A percentile compares a stretch with the other conserved stretches of the same genome.
Conservation (phyloP, 2,113 vertebrate genomes). For the Macroglossus sobrinus region DNA sequence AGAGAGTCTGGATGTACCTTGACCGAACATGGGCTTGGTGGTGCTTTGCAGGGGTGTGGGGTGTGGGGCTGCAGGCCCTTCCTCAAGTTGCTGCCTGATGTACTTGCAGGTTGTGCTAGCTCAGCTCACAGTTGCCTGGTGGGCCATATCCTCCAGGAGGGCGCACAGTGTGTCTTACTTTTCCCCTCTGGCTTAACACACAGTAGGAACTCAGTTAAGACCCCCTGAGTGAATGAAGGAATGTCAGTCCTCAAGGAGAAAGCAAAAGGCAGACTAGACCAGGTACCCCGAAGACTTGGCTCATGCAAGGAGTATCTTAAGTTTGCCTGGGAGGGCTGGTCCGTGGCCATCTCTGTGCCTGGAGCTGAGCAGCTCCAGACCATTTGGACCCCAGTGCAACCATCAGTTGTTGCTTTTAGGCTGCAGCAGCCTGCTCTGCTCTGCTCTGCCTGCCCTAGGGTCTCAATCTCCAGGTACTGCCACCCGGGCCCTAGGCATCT, state of each 20-base stretch:
- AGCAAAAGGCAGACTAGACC: not conserved
- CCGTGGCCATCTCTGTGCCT: too few relatives aligned
- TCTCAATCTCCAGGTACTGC: not conserved
- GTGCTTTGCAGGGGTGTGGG: rapidly evolving
- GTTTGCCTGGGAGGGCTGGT: not conserved
- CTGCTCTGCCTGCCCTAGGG: too few relatives aligned
- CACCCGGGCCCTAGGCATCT: not conserved
- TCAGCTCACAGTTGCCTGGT: not conserved
- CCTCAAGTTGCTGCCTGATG: not conserved
- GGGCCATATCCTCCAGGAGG: not conserved
- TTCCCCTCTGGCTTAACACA: not conserved
- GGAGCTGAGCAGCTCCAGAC: not conserved
- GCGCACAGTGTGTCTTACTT: too few relatives aligned
- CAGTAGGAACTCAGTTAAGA: not conserved
- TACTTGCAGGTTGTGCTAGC: not conserved
- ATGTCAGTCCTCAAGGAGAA: not conserved
- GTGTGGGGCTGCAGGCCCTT: rapidly evolving
- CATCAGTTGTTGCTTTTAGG: not conserved
- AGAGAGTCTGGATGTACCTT: not conserved
- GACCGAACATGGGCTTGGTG: rapidly evolving
- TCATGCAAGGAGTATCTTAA: not conserved
- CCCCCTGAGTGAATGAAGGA: not conserved
- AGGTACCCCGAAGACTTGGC: not conserved
- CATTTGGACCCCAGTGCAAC: not conserved
- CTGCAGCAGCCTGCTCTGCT: not conserved